Percentiles rank a stretch among this genome's conserved stretches.
Conservation (phyloP, 2,797 vertebrate genomes). For the Pogonophryne albipinna region DNA sequence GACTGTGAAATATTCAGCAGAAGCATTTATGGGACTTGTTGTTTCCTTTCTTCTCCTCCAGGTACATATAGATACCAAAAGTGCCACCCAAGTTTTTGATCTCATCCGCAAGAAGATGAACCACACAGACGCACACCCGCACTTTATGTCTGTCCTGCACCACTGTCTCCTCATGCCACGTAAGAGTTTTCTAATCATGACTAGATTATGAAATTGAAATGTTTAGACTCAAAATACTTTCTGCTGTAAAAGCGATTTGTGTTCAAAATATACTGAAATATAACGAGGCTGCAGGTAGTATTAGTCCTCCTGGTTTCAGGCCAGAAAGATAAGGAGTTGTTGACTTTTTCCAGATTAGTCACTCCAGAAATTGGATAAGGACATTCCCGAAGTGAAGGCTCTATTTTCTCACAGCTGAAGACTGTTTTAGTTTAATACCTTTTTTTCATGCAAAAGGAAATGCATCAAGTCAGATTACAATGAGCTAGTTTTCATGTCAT, state of each 20-base stretch:
- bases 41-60: slow-evolving; percentile 58
- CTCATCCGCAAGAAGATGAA: slow-evolving; percentile 97
- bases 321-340: slow-evolving; percentile 66
- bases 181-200: slow-evolving; percentile 79
- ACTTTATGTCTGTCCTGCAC: slow-evolving; percentile 99
- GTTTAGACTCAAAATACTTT: not conserved
- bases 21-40: not conserved
- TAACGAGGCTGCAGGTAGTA: slow-evolving; percentile 1
- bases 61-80: slow-evolving; percentile 99
- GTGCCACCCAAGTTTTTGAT: slow-evolving; percentile 97
- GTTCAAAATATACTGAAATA: not conserved
- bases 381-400: slow-evolving; percentile 49
- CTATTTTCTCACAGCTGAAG: slow-evolving; percentile 8
- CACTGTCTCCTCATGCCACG: slow-evolving; percentile 99
- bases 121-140: slow-evolving; percentile 96
- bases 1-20: not conserved
- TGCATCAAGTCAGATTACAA: not conserved
- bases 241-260: slow-evolving; percentile 7
- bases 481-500: slow-evolving; percentile 7
- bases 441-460: slow-evolving; percentile 2
- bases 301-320: slow-evolving; percentile 28
- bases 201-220: not conserved
- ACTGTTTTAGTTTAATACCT: not conserved
- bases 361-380: slow-evolving; percentile 46
- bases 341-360: slow-evolving; percentile 62